A percentile compares a stretch with the other conserved stretches of the same genome.
Evolutionary conservation across 2,888 invertebrate genomes (phyloP).

Genomic region (Epirrita christyi): DNA sequence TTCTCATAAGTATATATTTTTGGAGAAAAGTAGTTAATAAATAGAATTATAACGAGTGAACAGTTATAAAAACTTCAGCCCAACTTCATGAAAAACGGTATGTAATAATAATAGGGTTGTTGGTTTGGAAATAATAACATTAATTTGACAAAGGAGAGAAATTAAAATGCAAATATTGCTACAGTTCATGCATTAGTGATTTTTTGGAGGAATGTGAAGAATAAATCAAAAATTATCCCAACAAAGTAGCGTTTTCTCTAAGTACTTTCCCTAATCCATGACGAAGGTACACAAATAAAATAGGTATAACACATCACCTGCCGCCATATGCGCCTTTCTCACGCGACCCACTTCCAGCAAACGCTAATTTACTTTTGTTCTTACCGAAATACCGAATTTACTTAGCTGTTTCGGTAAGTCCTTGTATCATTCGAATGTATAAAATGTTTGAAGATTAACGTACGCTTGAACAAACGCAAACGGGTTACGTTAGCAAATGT

Average conservation of each 20-base stretch:
- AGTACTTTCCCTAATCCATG: slow-evolving; percentile 32
- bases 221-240: slow-evolving; percentile 7
- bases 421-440: slow-evolving; percentile 58
- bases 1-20: too few relatives aligned
- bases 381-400: slow-evolving; percentile 59
- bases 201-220: too few relatives aligned
- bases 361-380: slow-evolving; percentile 77
- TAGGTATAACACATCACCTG: slow-evolving; percentile 55
- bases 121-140: too few relatives aligned
- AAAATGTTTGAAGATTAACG: slow-evolving; percentile 56
- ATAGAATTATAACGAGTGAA: too few relatives aligned
- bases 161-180: too few relatives aligned
- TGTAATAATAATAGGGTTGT: too few relatives aligned
- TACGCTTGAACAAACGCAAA: slow-evolving; percentile 43
- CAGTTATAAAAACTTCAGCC: too few relatives aligned
- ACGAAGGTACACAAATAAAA: slow-evolving; percentile 21
- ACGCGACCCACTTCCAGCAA: slow-evolving; percentile 47
- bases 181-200: too few relatives aligned
- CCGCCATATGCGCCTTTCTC: slow-evolving; percentile 57
- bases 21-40: too few relatives aligned
- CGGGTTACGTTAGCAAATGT: slow-evolving; percentile 45
- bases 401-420: slow-evolving; percentile 58
- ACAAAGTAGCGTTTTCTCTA: slow-evolving; percentile 12
- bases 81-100: too few relatives aligned
- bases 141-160: too few relatives aligned